Conservation (phyloP, 2,888 invertebrate genomes). For the Acrocera orbiculus region DNA sequence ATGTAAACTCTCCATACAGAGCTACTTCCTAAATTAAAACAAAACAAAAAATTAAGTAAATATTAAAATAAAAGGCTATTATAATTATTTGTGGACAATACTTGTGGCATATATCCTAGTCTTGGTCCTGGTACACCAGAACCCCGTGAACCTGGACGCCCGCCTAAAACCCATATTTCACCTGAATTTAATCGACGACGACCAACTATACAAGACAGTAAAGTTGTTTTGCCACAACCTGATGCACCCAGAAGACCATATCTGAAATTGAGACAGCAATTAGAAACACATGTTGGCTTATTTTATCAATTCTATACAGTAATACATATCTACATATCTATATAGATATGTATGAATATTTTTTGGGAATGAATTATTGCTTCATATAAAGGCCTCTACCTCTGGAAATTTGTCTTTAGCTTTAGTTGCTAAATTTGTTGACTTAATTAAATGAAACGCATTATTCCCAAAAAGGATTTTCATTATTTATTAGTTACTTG, state of each 20-base stretch:
- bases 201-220: conserved; percentile 73
- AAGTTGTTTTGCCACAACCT: conserved; percentile 80
- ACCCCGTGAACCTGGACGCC: conserved; percentile 61
- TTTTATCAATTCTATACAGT: neutral
- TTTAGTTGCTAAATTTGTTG: too few relatives aligned
- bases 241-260: conserved; percentile 80
- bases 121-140: conserved; percentile 79
- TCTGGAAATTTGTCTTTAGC: too few relatives aligned
- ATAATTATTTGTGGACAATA: conserved; percentile 20
- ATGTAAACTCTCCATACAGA: conserved; percentile 60
- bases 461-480: too few relatives aligned
- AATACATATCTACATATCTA: too few relatives aligned
- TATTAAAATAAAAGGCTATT: conserved; percentile 4
- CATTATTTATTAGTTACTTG: too few relatives aligned
- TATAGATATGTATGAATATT: too few relatives aligned
- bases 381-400: too few relatives aligned
- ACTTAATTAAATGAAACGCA: too few relatives aligned
- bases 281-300: neutral
- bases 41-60: conserved; percentile 5
- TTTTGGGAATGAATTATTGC: too few relatives aligned
- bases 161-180: conserved; percentile 70
- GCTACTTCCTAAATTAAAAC: conserved; percentile 42
- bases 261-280: conserved; percentile 32
- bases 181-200: conserved; percentile 61
- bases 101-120: conserved; percentile 83